These are phyloP conservation scores for Celastrina argiolus DNA, from an alignment of 2,888 invertebrate genomes.

Conservation along the genomic window DNA sequence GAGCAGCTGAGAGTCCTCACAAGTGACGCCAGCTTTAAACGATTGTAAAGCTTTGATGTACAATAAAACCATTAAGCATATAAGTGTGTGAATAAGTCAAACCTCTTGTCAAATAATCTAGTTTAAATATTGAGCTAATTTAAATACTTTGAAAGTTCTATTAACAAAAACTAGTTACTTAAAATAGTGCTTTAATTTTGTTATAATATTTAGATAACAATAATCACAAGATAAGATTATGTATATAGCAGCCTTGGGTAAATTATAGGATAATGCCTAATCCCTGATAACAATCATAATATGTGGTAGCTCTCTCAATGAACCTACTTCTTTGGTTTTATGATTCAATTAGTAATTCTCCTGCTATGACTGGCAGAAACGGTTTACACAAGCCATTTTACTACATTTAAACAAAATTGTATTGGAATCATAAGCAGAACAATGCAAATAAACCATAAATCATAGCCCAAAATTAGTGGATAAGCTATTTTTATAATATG, in stretches of 20 bases:
- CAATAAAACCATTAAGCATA: not conserved
- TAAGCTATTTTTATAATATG: no score
- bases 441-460: no score
- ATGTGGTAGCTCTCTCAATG: not conserved
- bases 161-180: not conserved
- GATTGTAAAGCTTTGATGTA: constrained; percentile 24
- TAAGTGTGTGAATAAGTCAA: not conserved
- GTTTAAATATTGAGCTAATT: not conserved
- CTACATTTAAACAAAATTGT: no score
- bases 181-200: not conserved
- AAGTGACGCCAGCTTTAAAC: constrained; percentile 46
- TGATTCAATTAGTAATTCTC: no score
- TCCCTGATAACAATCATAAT: not conserved
- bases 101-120: not conserved
- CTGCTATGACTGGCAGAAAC: no score
- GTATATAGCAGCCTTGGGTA: not conserved
- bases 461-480: no score
- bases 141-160: not conserved
- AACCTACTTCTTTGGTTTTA: not conserved
- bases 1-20: constrained; percentile 56
- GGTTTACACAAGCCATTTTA: no score
- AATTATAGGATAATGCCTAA: not conserved
- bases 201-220: not conserved
- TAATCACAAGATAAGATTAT: not conserved
- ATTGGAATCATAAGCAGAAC: no score